Evolutionary conservation across 2,797 vertebrate genomes (phyloP).

Genomic region (Coregonus ussuriensis): DNA sequence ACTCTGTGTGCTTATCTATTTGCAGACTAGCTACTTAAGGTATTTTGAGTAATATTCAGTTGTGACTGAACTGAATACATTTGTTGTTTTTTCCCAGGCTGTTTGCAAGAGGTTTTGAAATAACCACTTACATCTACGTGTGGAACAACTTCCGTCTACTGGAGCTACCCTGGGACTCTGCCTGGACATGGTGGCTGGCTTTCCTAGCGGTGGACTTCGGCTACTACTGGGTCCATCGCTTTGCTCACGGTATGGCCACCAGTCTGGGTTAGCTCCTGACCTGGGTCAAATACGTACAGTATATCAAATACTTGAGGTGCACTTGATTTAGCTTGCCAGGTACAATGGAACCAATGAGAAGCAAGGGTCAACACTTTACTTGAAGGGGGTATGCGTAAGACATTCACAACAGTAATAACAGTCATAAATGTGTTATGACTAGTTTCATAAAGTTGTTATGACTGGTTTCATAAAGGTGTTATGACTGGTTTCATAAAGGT

Average conservation of each 20-base stretch:
- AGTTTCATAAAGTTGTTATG: too few species aligned
- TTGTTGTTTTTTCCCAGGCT: conserved; percentile 64
- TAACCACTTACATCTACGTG: conserved; percentile 83
- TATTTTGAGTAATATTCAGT: too few species aligned
- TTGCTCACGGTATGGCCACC: conserved; percentile 81
- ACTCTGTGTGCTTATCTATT: neutral
- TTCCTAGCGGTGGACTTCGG: conserved; percentile 88
- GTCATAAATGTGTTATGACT: too few species aligned
- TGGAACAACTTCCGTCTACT: conserved; percentile 85
- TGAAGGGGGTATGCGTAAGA: neutral
- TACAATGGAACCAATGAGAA: neutral
- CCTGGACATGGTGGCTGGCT: conserved; percentile 90
- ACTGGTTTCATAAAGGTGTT: too few species aligned
- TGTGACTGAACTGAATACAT: conserved; percentile 1
- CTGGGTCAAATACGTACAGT: neutral
- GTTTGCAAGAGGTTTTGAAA: conserved; percentile 81
- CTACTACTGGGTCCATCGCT: conserved; percentile 92
- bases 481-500: too few species aligned
- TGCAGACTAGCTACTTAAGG: neutral
- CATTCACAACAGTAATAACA: too few species aligned
- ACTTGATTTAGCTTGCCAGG: neutral
- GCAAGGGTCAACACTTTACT: neutral
- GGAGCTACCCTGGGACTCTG: conserved; percentile 87
- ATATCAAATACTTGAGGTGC: neutral
- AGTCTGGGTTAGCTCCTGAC: neutral